A percentile compares a stretch with the other conserved stretches of the same genome.
phyloP scores from a whole-genome alignment of 2,888 invertebrate genomes.

The Tuberolachnus salignus region DNA sequence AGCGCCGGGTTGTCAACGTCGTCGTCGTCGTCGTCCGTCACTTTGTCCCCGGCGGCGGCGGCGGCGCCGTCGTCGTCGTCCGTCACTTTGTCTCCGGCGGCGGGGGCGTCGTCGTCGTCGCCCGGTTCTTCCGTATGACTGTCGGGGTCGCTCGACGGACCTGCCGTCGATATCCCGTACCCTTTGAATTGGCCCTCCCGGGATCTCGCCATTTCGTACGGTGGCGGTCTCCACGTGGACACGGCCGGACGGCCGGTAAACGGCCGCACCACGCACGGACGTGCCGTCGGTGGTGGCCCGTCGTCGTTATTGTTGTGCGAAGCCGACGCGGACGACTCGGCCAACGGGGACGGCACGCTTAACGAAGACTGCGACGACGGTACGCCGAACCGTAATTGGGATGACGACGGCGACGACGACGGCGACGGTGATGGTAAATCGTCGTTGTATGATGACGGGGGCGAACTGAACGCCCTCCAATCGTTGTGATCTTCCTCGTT shows the following conservation, averaged over 20 bases:
- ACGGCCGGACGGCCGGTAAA: not conserved
- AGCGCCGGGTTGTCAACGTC: not conserved
- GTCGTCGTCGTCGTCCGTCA: slow-evolving; percentile 16
- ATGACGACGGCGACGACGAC: slow-evolving; percentile 36
- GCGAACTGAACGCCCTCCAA: slow-evolving; percentile 61
- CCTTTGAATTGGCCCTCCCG: no score
- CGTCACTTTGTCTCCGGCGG: not conserved
- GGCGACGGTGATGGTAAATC: slow-evolving; percentile 11
- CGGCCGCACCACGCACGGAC: slow-evolving; percentile 8
- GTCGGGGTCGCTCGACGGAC: no score
- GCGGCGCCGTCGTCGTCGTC: not conserved
- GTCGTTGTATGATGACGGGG: slow-evolving; percentile 59
- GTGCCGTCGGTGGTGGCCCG: not conserved
- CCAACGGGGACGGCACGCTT: not conserved
- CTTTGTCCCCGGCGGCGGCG: slow-evolving; percentile 14
- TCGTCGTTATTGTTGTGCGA: not conserved
- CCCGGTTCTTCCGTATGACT: not conserved
- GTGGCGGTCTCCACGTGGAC: slow-evolving; percentile 46
- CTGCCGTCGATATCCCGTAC: no score
- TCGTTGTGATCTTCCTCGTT: not conserved
- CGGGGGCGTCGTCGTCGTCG: not conserved
- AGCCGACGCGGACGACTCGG: not conserved
- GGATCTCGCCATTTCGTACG: slow-evolving; percentile 6
- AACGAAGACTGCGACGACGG: slow-evolving; percentile 15
- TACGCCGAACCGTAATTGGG: slow-evolving; percentile 10